phyloP scores from a whole-genome alignment of 1,140 invertebrate species.

The Saxidomus purpurata region DNA sequence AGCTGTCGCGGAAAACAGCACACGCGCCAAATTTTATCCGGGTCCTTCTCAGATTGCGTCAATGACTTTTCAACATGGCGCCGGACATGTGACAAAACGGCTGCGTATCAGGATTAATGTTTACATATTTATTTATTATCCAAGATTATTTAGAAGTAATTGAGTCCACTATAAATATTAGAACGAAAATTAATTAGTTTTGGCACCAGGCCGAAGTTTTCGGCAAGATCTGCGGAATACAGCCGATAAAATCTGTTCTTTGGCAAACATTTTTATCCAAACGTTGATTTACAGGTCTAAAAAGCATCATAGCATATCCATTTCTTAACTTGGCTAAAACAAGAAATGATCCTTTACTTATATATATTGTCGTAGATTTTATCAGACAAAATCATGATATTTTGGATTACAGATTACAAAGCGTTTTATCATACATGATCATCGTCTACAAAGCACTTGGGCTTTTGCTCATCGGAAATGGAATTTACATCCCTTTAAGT shows the following conservation, averaged over 20 bases:
- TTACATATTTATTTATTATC: constrained; percentile 15
- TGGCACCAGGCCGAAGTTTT: constrained; percentile 37
- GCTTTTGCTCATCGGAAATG: background rate
- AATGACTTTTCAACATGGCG: constrained; percentile 41
- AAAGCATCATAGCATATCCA: background rate
- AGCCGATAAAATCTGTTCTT: constrained; percentile 32
- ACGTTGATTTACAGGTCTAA: background rate
- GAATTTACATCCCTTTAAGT: constrained; percentile 4
- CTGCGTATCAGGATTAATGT: constrained; percentile 9
- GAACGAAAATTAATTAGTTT: constrained; percentile 38
- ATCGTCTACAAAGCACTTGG: background rate
- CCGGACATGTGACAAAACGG: constrained; percentile 34
- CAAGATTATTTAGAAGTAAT: constrained; percentile 7
- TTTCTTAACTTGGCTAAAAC: too few relatives aligned
- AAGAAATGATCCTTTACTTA: background rate
- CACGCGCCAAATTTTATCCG: constrained; percentile 34
- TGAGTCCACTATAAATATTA: constrained; percentile 10
- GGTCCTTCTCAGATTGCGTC: constrained; percentile 39
- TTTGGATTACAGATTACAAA: background rate
- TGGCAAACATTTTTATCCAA: background rate
- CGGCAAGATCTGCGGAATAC: background rate
- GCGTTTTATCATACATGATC: background rate
- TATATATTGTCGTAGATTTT: background rate
- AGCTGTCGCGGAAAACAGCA: constrained; percentile 13
- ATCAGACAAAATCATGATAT: background rate